Evolutionary conservation across 2,113 vertebrate genomes (phyloP).

Genomic region (Cettia cetti): DNA sequence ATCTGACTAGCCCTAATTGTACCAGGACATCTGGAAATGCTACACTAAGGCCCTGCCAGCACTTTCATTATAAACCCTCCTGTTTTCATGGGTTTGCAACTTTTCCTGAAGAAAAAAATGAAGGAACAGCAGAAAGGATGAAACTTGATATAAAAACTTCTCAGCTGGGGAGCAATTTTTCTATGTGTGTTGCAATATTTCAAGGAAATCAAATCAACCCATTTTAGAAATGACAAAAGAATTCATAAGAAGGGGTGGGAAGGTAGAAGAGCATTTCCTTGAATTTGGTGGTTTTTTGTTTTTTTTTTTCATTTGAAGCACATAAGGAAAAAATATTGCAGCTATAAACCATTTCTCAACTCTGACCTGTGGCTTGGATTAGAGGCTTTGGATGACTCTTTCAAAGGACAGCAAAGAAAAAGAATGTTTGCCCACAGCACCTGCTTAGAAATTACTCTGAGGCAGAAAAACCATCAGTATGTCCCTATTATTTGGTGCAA

Average conservation of each 20-base stretch:
- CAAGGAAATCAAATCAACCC: slow-evolving; percentile 34
- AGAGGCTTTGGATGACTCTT: background rate
- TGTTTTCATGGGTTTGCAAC: slow-evolving; percentile 30
- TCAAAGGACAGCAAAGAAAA: background rate
- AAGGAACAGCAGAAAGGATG: slow-evolving; percentile 1
- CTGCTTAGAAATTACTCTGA: background rate
- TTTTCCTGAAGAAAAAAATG: background rate
- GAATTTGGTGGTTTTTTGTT: no score
- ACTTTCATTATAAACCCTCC: slow-evolving; percentile 32
- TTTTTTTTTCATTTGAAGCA: background rate
- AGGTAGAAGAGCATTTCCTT: background rate
- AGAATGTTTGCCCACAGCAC: background rate
- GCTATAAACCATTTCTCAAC: background rate
- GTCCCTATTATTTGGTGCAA: background rate
- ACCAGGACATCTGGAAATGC: slow-evolving; percentile 62
- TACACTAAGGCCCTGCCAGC: slow-evolving; percentile 18
- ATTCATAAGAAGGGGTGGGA: background rate
- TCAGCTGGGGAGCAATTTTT: slow-evolving; percentile 42
- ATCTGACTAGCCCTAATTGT: slow-evolving; percentile 22
- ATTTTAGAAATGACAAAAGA: slow-evolving; percentile 29
- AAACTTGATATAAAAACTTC: slow-evolving; percentile 47
- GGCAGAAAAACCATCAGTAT: background rate
- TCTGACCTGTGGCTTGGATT: background rate
- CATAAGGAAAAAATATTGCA: background rate
- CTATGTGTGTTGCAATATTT: slow-evolving; percentile 33